Base-by-base conservation (phyloP, 2,888 invertebrate species). In the Allacma fusca region DNA sequence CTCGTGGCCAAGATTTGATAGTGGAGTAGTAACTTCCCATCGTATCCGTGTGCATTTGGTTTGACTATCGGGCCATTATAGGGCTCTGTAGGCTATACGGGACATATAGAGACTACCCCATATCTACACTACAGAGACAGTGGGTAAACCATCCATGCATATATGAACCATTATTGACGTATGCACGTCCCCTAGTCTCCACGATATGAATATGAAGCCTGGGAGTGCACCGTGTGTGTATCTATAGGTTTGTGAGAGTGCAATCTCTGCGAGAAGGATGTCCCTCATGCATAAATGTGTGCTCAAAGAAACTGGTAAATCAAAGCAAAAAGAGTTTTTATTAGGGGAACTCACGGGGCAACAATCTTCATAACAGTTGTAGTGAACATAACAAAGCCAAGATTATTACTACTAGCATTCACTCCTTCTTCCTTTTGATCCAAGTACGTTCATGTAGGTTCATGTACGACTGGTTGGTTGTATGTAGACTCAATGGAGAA, bases 281-380 rank as follows among this genome's bases (percentile, higher is more conserved):
- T n/a, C 50, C n/a, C 50, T 50, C 50, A 50, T n/a, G 16, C 50
- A 50, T 50, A 50, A 50, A 50, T 50, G 50, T 50, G 50, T 50
- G 19, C 16, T 50, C 50, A 50, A 50, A 50, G 50, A 50, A 50
- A 50, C 50, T 50, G 16, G 50, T 50, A 50, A 50, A 50, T 50
- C 50, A 50, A 50, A 13, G 50, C 9, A 50, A 50, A 50, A 50
- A 19, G 19, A 19, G 16, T 16, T 50, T 50, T 50, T n/a, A 50
- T 13, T 13, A n/a, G 50, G 50, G n/a, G n/a, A 13, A 19, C 50
- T 50, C 50, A 50, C 50, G 50, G 50, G 50, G 50, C n/a, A 50
- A 50, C 50, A 50, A 50, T 50, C 50, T 50, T 50, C n/a, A n/a
- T 50, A n/a, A n/a, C 50, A 19, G 50, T n/a, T 50, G 16, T 12